These are phyloP conservation scores for Drosophila mayaguana DNA, from an alignment of 2,888 invertebrate species.

Conservation along the genomic window DNA sequence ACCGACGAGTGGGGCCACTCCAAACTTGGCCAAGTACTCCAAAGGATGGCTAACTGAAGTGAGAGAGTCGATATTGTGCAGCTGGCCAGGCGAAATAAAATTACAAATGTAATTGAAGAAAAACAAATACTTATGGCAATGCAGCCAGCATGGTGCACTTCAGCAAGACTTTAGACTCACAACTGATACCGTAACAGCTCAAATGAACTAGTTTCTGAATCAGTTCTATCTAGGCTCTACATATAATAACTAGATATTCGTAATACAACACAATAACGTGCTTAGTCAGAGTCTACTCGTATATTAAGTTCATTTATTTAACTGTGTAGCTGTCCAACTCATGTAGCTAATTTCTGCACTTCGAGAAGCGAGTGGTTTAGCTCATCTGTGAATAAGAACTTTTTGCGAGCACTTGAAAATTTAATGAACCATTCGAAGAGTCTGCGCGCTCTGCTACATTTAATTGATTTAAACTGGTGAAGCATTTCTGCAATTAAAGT, in stretches of 20 bases:
- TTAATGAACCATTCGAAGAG: conserved; percentile 35
- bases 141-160: not conserved
- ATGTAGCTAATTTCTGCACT: not conserved
- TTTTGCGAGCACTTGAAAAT: conserved; percentile 27
- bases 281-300: too few species aligned
- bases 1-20: conserved; percentile 43
- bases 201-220: not conserved
- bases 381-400: conserved; percentile 4
- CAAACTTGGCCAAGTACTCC: conserved; percentile 29
- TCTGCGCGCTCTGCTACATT: conserved; percentile 20
- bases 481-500: conserved; percentile 11
- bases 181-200: not conserved
- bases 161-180: not conserved
- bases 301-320: not conserved
- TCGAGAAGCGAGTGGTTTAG: not conserved
- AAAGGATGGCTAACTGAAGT: conserved; percentile 19
- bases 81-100: conserved; percentile 8
- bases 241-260: not conserved
- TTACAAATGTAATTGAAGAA: not conserved
- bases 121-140: not conserved
- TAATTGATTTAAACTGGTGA: conserved; percentile 42
- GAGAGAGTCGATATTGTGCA: conserved; percentile 23
- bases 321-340: not conserved
- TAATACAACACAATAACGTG: too few species aligned
- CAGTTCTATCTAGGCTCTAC: too few species aligned